These are phyloP conservation scores for Parnassius glacialis DNA, from an alignment of 2,888 invertebrate species.

Conservation along the genomic window DNA sequence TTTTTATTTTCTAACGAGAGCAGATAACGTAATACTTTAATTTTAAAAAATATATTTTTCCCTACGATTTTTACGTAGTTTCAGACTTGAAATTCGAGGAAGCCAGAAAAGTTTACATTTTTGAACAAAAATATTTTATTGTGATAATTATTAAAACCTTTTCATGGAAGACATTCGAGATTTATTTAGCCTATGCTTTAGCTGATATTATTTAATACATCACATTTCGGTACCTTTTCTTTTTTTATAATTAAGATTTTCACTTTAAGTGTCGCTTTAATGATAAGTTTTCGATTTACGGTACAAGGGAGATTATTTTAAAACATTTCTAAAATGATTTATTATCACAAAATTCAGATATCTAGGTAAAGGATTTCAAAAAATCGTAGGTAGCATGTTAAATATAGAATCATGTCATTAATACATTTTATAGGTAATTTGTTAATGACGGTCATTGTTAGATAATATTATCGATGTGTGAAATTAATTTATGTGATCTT, in stretches of 20 bases:
- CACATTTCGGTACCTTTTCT: slow-evolving; percentile 35
- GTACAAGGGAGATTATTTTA: slow-evolving; percentile 72
- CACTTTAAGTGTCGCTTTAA: slow-evolving; percentile 65
- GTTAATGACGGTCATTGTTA: slow-evolving; percentile 71
- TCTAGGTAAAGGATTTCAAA: slow-evolving; percentile 57
- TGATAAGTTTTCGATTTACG: slow-evolving; percentile 58
- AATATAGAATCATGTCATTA: slow-evolving; percentile 55
- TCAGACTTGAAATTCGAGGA: slow-evolving; percentile 14
- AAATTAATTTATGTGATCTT: slow-evolving; percentile 65
- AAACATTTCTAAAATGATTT: slow-evolving; percentile 71
- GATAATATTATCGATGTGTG: slow-evolving; percentile 64
- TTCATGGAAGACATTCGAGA: slow-evolving; percentile 39
- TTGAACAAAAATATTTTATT: slow-evolving; percentile 37
- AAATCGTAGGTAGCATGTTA: slow-evolving; percentile 64
- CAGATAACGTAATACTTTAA: no score
- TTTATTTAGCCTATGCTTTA: slow-evolving; percentile 34
- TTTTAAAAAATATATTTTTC: no score
- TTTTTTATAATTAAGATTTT: slow-evolving; percentile 40
- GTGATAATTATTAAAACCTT: slow-evolving; percentile 34
- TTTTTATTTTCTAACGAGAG: no score
- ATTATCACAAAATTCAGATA: slow-evolving; percentile 60
- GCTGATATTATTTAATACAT: slow-evolving; percentile 31
- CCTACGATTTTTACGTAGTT: no score
- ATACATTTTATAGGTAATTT: slow-evolving; percentile 66
- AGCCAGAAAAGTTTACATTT: slow-evolving; percentile 32